A percentile compares a stretch with the other conserved stretches of the same genome.
Conservation (phyloP, 2,797 vertebrate species). For the Neosilurus mollespiculum region DNA sequence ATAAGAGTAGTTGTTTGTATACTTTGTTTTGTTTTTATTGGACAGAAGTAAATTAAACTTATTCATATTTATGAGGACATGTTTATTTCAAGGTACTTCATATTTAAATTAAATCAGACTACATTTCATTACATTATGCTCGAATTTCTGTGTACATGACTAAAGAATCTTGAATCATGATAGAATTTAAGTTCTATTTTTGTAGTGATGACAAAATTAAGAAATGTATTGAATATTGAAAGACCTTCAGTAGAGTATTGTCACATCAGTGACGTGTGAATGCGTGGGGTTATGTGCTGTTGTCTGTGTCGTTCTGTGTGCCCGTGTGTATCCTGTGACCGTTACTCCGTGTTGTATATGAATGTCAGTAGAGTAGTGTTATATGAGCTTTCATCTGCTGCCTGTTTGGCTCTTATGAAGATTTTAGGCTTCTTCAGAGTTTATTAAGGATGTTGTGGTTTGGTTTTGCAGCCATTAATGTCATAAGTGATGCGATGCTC, state of each 20-base stretch:
- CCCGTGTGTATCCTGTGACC: not conserved
- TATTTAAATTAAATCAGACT: too few species aligned
- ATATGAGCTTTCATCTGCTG: not conserved
- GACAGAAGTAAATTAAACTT: not conserved
- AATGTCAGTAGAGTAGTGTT: slow-evolving; percentile 8
- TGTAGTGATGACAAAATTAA: not conserved
- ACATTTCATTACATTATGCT: too few species aligned
- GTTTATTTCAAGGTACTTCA: not conserved
- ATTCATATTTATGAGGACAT: not conserved
- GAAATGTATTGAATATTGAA: not conserved
- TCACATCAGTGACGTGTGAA: not conserved
- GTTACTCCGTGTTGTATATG: not conserved
- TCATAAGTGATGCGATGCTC: not conserved
- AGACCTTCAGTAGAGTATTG: not conserved
- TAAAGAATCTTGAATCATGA: too few species aligned
- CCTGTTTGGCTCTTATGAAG: not conserved
- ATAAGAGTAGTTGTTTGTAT: not conserved
- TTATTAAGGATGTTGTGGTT: not conserved
- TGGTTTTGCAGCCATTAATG: not conserved
- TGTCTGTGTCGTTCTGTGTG: not conserved
- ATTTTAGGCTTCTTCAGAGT: not conserved
- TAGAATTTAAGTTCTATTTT: too few species aligned
- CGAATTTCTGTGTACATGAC: too few species aligned
- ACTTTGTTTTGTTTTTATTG: not conserved
- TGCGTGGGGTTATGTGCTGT: not conserved